A percentile compares a stretch with the other conserved stretches of the same genome.
Evolutionary conservation across 2,888 invertebrate species (phyloP).

Genomic region (Hirudinaria manillensis): DNA sequence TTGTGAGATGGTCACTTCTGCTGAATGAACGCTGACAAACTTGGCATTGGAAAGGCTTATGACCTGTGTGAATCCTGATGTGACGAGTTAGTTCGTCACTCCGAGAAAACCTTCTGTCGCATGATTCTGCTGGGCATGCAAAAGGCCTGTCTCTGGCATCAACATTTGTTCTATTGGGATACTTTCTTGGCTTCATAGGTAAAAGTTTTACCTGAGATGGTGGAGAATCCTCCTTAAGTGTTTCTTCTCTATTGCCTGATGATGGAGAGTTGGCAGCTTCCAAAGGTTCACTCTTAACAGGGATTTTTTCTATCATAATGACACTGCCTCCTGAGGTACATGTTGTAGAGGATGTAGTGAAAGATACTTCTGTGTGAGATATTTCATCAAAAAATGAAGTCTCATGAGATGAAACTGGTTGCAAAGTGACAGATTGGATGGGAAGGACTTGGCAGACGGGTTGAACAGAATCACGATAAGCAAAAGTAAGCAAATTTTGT

Average conservation of each 20-base stretch:
- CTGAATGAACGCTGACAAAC: constrained; percentile 31
- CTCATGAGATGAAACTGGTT: neutral
- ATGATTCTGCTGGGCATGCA: constrained; percentile 83
- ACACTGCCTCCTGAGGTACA: constrained; percentile 11
- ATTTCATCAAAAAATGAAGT: neutral
- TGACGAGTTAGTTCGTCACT: constrained; percentile 97
- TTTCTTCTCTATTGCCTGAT: constrained; percentile 1
- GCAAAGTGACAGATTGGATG: neutral
- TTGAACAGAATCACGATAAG: neutral
- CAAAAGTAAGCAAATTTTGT: neutral
- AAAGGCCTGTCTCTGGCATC: constrained; percentile 96
- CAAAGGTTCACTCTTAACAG: constrained; percentile 14
- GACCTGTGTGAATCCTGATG: constrained; percentile 96
- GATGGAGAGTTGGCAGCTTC: constrained; percentile 8
- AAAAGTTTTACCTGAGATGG: constrained; percentile 27
- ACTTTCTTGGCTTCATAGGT: constrained; percentile 76
- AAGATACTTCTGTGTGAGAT: constrained; percentile 1
- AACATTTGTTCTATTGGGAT: constrained; percentile 92
- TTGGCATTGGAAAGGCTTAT: constrained; percentile 87
- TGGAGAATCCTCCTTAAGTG: neutral
- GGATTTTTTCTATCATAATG: neutral
- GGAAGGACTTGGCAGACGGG: neutral
- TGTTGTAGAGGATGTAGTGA: constrained; percentile 6
- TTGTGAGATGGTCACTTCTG: constrained; percentile 37
- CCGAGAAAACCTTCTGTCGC: constrained; percentile 72